A percentile compares a stretch with the other conserved stretches of the same genome.
Conservation (phyloP, 2,797 vertebrate genomes). For the Silurus lanzhouensis region DNA sequence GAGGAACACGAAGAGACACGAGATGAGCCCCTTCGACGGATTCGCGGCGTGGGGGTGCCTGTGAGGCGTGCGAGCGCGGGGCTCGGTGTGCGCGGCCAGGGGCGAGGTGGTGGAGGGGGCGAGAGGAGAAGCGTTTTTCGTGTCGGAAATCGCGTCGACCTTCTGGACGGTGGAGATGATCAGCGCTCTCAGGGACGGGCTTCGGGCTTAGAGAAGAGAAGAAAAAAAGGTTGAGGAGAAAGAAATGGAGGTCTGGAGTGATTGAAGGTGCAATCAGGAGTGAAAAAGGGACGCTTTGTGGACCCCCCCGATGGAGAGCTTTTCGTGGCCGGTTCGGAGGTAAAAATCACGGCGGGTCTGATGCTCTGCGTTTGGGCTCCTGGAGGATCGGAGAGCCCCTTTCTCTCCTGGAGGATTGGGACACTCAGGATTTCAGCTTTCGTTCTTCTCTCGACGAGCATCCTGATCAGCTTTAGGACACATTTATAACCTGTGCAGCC, state of each 20-base stretch:
- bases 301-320: constrained; percentile 51
- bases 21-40: constrained; percentile 82
- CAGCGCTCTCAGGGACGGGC: constrained; percentile 73
- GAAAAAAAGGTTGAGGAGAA: constrained; percentile 8
- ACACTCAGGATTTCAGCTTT: constrained; percentile 75
- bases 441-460: constrained; percentile 30
- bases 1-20: constrained; percentile 61
- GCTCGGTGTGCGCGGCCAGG: constrained; percentile 56
- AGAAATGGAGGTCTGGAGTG: constrained; percentile 42
- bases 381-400: constrained; percentile 69
- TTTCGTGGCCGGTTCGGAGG: constrained; percentile 55
- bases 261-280: background rate
- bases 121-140: constrained; percentile 39
- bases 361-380: constrained; percentile 56
- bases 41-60: constrained; percentile 68
- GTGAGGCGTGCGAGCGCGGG: constrained; percentile 47
- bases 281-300: background rate
- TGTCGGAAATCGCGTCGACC: constrained; percentile 69
- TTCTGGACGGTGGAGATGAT: constrained; percentile 78
- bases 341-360: constrained; percentile 71
- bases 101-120: constrained; percentile 70
- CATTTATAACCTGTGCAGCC: constrained; percentile 27
- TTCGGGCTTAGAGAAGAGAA: constrained; percentile 56
- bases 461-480: constrained; percentile 41
- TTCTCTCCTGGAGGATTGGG: constrained; percentile 66